A percentile compares a stretch with the other conserved stretches of the same genome.
Evolutionary conservation across 2,888 invertebrate species (phyloP).

Genomic region (Euzophera pinguis): DNA sequence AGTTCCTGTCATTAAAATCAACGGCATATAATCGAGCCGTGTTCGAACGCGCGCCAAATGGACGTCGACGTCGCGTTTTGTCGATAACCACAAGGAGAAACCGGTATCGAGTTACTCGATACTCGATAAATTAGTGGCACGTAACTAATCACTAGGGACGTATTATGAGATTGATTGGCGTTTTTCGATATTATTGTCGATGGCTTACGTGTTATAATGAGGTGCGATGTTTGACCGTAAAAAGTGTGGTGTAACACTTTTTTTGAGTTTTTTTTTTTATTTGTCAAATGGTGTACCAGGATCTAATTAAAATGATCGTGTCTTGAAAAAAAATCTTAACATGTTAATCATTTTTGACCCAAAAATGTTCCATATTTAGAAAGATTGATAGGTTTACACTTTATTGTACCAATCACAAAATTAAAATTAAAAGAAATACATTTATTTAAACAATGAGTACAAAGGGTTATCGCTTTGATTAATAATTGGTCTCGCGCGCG

Average conservation of each 20-base stretch:
- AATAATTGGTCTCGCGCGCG: too few species aligned
- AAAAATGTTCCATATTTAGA: too few species aligned
- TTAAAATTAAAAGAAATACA: too few species aligned
- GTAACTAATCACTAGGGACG: constrained; percentile 64
- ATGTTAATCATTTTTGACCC: neutral
- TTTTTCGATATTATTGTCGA: constrained; percentile 47
- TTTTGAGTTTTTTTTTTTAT: constrained; percentile 16
- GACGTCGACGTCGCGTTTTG: constrained; percentile 42
- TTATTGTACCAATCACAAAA: too few species aligned
- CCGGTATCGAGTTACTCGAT: constrained; percentile 47
- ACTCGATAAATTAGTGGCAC: constrained; percentile 52
- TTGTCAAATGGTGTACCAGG: neutral
- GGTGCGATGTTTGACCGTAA: constrained; percentile 40
- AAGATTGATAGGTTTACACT: too few species aligned
- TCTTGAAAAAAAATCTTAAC: neutral
- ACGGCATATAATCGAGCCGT: constrained; percentile 10
- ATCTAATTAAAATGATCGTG: neutral
- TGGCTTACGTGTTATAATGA: constrained; percentile 54
- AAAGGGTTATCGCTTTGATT: too few species aligned
- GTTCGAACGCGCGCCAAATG: constrained; percentile 10
- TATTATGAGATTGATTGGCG: constrained; percentile 67
- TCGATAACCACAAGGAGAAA: constrained; percentile 51
- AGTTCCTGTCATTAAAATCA: constrained; percentile 11
- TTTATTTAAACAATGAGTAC: too few species aligned
- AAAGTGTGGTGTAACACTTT: constrained; percentile 42